These are phyloP conservation scores for Trematomus loennbergii DNA, from an alignment of 2,113 vertebrate genomes.

Conservation along the genomic window DNA sequence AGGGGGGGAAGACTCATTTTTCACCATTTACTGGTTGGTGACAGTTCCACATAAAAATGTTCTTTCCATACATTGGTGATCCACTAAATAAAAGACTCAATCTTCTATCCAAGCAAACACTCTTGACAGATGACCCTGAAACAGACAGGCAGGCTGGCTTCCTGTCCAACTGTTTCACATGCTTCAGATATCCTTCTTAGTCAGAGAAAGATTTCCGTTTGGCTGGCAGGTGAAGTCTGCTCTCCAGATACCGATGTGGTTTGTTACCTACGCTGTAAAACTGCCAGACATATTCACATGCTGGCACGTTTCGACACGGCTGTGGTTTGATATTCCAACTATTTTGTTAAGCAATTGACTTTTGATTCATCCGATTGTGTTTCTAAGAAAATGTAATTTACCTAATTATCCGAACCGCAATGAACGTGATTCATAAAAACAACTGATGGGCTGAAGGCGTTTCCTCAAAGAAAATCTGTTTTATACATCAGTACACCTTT, in stretches of 20 bases:
- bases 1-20: no score
- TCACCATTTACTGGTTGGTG: no score
- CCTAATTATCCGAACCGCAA: background rate
- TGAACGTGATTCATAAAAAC: conserved; percentile 8
- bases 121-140: background rate
- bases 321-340: conserved; percentile 21
- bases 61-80: no score
- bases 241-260: conserved; percentile 32
- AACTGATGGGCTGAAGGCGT: background rate
- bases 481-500: background rate
- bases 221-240: conserved; percentile 18
- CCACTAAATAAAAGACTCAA: no score
- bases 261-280: conserved; percentile 16
- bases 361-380: conserved; percentile 11
- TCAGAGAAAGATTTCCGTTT: conserved; percentile 5
- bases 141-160: background rate
- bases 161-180: conserved; percentile 12
- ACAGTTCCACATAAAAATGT: no score
- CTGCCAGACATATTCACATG: conserved; percentile 13
- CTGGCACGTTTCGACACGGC: conserved; percentile 28
- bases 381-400: background rate
- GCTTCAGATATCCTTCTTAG: conserved; percentile 8
- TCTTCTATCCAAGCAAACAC: no score
- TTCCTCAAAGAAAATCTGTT: background rate
- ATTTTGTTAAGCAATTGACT: conserved; percentile 28